A percentile compares a stretch with the other conserved stretches of the same genome.
phyloP scores from a whole-genome alignment of 2,888 invertebrate species.

The Drosophila formosana region DNA sequence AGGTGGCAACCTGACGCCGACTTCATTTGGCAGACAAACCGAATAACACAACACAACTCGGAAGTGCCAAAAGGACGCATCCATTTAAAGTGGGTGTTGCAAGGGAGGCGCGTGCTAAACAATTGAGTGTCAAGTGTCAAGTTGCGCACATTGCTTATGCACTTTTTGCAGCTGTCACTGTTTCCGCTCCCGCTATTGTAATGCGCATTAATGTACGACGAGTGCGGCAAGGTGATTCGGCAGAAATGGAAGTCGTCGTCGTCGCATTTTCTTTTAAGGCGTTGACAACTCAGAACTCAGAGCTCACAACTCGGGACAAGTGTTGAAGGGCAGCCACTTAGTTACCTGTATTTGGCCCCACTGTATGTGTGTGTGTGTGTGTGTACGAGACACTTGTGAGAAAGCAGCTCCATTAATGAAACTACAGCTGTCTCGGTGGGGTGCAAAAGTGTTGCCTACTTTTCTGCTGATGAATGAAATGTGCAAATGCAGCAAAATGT shows the following conservation, averaged over 20 bases:
- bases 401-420: conserved; percentile 40
- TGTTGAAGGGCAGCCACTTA: conserved; percentile 58
- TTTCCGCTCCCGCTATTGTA: conserved; percentile 14
- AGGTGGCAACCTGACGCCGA: conserved; percentile 42
- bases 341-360: conserved; percentile 18
- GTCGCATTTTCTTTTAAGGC: conserved; percentile 24
- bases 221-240: conserved; percentile 53
- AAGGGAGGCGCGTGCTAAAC: conserved; percentile 29
- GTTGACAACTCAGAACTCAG: conserved; percentile 38
- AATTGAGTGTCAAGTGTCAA: conserved; percentile 62
- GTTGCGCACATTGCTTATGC: conserved; percentile 62
- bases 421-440: conserved; percentile 24
- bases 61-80: conserved; percentile 5
- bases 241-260: conserved; percentile 32
- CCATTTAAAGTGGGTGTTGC: neutral
- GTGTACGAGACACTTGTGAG: conserved; percentile 32
- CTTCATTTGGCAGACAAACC: conserved; percentile 53
- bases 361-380: conserved; percentile 15
- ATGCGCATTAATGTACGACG: conserved; percentile 46
- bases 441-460: conserved; percentile 47
- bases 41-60: conserved; percentile 22
- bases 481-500: conserved; percentile 51
- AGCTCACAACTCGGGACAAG: conserved; percentile 30
- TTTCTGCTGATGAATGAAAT: conserved; percentile 45
- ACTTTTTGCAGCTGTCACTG: conserved; percentile 30